Evolutionary conservation across 2,888 invertebrate species (phyloP), one percentile per base, ranked within the genome.

Genomic region (Lutraria lutraria): DNA sequence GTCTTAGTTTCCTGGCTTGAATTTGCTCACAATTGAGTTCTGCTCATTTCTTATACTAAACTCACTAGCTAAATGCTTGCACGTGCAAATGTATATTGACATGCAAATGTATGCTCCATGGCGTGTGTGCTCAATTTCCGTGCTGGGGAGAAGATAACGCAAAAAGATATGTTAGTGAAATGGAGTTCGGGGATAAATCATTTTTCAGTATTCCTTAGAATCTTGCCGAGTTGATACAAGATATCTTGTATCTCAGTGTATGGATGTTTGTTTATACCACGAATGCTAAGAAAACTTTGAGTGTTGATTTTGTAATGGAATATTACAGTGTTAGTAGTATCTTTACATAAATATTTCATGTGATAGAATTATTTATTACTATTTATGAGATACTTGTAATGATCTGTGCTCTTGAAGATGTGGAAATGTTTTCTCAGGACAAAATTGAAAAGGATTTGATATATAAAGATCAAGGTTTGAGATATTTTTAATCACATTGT

Each of bases 81-180:
- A 76, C 76, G 34, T 76, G 76, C 76, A 31, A 34, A 31, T 31
- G 76, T 76, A 76, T 31, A 76, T 76, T 76, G 76, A 76, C 76
- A 76, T 76, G 76, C 34, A 19, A 76, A 76, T 76, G 29, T 76
- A 34, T 31, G 76, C 76, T 76, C 34, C 76, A 15, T 31, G 76
- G 31, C 76, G 25, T 68, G 25, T 68, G 25, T 68, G 63, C 63
- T 68, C 63, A 25, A 68, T 68, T 25, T 68, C 63, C 10, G 25
- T 68, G 63, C 43, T 68, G 63, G 63, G 63, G 63, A 68, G 25
- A 25, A 68, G 63, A 68, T 68, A 68, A 25, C 25, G 63, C 63
- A 68, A 68, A 68, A 68, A 68, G 60, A 68, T 68, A 6, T 25
- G 63, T 25, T 68, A 68, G 63, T 25, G 63, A 68, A 68, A 68